phyloP scores from a whole-genome alignment of 2,888 invertebrate genomes.

The Epinotia bilunana region DNA sequence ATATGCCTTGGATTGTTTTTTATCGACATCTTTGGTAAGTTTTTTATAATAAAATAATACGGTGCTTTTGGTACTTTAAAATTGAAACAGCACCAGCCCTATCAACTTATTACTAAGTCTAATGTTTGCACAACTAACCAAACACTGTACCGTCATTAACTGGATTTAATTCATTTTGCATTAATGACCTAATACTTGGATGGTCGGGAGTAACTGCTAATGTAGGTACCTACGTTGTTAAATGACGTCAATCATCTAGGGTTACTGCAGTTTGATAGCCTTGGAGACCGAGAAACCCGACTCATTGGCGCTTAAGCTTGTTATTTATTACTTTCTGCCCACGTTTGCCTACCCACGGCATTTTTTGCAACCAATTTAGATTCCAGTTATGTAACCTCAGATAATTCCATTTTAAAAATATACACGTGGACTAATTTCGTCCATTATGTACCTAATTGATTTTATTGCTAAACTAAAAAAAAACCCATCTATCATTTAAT shows the following conservation, averaged over 20 bases:
- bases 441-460: neutral
- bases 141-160: slow-evolving; percentile 39
- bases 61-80: no score
- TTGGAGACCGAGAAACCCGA: slow-evolving; percentile 56
- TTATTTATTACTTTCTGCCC: slow-evolving; percentile 62
- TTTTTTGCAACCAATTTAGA: slow-evolving; percentile 10
- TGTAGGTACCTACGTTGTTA: slow-evolving; percentile 50
- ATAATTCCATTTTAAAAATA: no score
- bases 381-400: neutral
- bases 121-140: slow-evolving; percentile 39
- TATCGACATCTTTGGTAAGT: no score
- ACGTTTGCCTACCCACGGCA: slow-evolving; percentile 32
- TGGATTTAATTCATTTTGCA: slow-evolving; percentile 42
- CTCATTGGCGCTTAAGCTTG: slow-evolving; percentile 63
- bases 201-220: slow-evolving; percentile 48
- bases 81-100: slow-evolving; percentile 25
- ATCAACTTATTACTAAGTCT: slow-evolving; percentile 30
- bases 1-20: no score
- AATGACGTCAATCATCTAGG: slow-evolving; percentile 67
- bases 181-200: slow-evolving; percentile 38
- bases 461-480: neutral
- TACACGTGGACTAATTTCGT: neutral
- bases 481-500: no score
- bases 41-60: no score
- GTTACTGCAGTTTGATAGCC: slow-evolving; percentile 73